Evolutionary conservation across 2,113 vertebrate genomes (phyloP), one percentile per base, ranked within the genome.

Genomic region (Athene noctua): DNA sequence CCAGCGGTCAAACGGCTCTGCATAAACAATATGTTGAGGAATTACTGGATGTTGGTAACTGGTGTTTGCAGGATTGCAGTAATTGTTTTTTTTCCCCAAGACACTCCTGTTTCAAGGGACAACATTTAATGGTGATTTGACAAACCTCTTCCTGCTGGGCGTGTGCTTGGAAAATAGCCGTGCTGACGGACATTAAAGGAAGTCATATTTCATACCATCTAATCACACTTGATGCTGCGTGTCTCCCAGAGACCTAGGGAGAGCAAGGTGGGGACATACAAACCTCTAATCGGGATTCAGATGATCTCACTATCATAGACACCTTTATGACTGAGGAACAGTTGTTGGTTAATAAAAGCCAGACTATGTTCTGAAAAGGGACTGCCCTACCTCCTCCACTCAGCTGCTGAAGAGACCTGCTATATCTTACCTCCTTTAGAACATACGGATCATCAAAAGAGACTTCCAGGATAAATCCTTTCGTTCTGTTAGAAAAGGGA

Each of bases 381-480:
- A 29, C 57, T 91, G 34, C 65, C 22, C 54, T 86, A 75, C 34
- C 66, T 82, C 32, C 61, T 82, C 13, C 32, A 9, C 46, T 70
- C 46, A 87, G 54, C 62, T 84, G 67, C 68, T 80, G 65, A 73
- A 68, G 54, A 61, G 49, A 62, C 36, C 36, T 65, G 42, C 51
- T 73, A 10, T 71, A 32, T 70, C 92, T 96, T 93, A 98, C 98
- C 96, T 68, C 96, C 79, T 97, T 97, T 44, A 92, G 65, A 22
- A 99, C 97, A 1, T 93, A 94, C 0, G 72, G 94, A 88, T 99
- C 98, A 57, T 83, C 97, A 93, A 99, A 98, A 91, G 98, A 97
- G 57, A 99, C 96, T 93, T 98, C 86, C 25, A 99, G 92, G 12
- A 81, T 88, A 88, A 98, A 98, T 57, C 90, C 92, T 94, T 98